These are phyloP conservation scores for Chionis minor DNA, from an alignment of 2,113 vertebrate genomes.

Conservation along the genomic window DNA sequence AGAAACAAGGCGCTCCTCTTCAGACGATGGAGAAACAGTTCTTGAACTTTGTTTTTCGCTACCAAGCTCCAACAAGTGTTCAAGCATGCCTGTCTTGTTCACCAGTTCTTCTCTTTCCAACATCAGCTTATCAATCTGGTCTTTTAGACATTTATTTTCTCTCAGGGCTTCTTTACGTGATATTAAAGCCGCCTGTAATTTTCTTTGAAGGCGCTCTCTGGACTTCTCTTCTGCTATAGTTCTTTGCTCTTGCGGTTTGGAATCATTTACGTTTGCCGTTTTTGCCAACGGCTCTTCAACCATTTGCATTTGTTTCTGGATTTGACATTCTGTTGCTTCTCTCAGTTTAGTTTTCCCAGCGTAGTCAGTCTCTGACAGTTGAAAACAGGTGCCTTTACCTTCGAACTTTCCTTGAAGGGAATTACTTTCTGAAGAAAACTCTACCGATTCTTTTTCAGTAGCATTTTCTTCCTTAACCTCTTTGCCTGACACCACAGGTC, in stretches of 20 bases:
- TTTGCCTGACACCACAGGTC: neutral
- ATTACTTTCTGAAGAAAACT: neutral
- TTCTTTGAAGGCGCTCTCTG: constrained; percentile 78
- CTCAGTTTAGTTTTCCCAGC: constrained; percentile 60
- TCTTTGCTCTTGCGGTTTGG: constrained; percentile 66
- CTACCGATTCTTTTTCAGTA: neutral
- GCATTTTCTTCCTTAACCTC: neutral
- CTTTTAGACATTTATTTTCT: constrained; percentile 78
- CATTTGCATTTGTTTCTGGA: constrained; percentile 58
- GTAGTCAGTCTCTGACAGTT: neutral
- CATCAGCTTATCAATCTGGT: constrained; percentile 65
- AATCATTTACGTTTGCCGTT: constrained; percentile 1
- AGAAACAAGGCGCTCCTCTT: constrained; percentile 63
- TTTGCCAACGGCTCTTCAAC: constrained; percentile 52
- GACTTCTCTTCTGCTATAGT: constrained; percentile 45
- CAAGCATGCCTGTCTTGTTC: constrained; percentile 48
- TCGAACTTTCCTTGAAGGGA: constrained; percentile 30
- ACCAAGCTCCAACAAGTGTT: constrained; percentile 58
- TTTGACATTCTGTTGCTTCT: constrained; percentile 64
- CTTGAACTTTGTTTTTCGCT: constrained; percentile 52
- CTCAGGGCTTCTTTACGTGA: constrained; percentile 84
- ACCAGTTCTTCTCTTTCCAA: constrained; percentile 66
- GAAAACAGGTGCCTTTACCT: neutral
- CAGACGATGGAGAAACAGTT: neutral
- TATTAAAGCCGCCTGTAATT: constrained; percentile 84